Conservation (phyloP, 2,113 vertebrate genomes). For the Campylomormyrus numenius region DNA sequence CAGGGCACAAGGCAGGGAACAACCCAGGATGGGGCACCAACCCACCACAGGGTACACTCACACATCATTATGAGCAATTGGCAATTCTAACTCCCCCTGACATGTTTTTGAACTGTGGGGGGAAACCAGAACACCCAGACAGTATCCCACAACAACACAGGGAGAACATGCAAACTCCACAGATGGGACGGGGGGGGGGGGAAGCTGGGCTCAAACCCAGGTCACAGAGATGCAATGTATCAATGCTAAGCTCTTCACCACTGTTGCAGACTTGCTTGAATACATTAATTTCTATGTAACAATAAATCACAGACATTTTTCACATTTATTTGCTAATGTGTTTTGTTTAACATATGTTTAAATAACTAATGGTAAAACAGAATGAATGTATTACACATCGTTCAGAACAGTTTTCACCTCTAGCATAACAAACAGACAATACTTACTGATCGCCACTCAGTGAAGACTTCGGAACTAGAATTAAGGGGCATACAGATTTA, state of each 20-base stretch:
- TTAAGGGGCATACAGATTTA: background rate
- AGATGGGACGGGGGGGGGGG: background rate
- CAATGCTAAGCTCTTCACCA: background rate
- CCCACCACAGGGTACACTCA: too few species aligned
- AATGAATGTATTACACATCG: background rate
- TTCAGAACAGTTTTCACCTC: background rate
- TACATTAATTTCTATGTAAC: background rate
- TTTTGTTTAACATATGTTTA: background rate
- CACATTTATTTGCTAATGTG: background rate
- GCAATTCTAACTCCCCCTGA: too few species aligned
- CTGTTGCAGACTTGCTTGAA: background rate
- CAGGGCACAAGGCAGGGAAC: background rate
- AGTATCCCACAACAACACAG: too few species aligned
- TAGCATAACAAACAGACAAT: background rate
- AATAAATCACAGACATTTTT: background rate
- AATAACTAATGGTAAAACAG: background rate
- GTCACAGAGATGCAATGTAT: background rate
- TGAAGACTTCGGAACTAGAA: background rate
- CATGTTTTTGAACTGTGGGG: too few species aligned
- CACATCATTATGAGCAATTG: too few species aligned
- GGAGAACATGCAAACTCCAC: background rate
- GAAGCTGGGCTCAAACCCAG: background rate
- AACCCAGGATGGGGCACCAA: background rate
- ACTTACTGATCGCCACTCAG: background rate
- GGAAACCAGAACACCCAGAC: too few species aligned